Evolutionary conservation across 1,140 invertebrate genomes (phyloP), one percentile per base, ranked within the genome.

Genomic region (Drosophila cardini): DNA sequence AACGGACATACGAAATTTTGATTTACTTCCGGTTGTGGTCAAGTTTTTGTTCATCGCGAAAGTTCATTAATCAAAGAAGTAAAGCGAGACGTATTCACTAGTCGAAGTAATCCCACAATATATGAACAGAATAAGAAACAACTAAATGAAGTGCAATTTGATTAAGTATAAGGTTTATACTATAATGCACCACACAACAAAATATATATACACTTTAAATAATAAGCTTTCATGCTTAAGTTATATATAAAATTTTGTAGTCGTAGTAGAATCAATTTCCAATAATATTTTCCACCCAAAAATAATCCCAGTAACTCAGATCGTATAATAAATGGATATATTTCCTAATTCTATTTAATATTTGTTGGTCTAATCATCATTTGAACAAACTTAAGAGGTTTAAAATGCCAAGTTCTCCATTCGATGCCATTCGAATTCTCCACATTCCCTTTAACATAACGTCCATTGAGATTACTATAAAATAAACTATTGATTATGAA

Each of bases 1-100:
- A 70, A 57, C 76, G 76, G 48, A 64, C 40, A 45, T 53, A 62
- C 58, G 16, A 56, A 77, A 32, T 63, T 65, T 61, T 65, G 63
- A 76, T 82, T 74, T 67, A 83, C 50, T 38, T 38, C 30, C 32
- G 55, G 26, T 36, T 63, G 61, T 55, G 53, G 67, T 43, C 68
- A 18, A 55, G 42, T 46, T 36, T 58, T 38, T 55, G 34, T 10
- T 40, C 45, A 15, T 11, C 26, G n/a, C 2, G 11, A 9, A 26
- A 48, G 57, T 69, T 68, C 60, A 80, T 80, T 72, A 71, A 67
- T 82, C 80, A 83, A 63, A 9, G n/a, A 55, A 36, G 30, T 18
- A 15, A 15, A 5, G 2, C n/a, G 5, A 13, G 13, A 5, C 4
- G 13, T 6, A 3, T 56, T 3, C 9, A 4, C 2, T 5, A 26